Evolutionary conservation across 1,140 invertebrate species (phyloP), one percentile per base, ranked within the genome.

Genomic region (Helicoverpa armigera): DNA sequence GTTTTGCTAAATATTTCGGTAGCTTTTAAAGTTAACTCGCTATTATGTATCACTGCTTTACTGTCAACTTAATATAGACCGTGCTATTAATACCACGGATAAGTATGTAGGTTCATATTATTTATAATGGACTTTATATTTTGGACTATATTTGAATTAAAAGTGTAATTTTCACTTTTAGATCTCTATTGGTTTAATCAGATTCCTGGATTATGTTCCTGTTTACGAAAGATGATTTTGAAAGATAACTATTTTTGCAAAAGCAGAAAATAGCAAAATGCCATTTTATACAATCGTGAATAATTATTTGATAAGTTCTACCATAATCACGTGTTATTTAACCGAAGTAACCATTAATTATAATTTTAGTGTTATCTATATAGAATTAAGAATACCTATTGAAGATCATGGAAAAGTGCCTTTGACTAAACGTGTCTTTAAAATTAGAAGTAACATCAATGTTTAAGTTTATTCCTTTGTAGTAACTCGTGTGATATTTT

Each of bases 401-500:
- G 16, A 67, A 31, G n/a, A 67, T 77, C 75, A 54, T 58, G 43
- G 54, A 65, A 53, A 77, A 77, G 75, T 77, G 75, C 75, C 75
- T 77, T 77, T 77, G 65, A 76, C 18, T 65, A 65, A 67, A 65
- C 60, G 75, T 77, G 76, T 79, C 65, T 79, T 79, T 79, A 31
- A 70, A 58, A 69, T 69, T 79, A 69, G 53, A 29, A 69, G 53
- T 60, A 58, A 58, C 29, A 69, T 35, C 61, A 67, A 54, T 35
- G 29, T 74, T 74, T 79, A 67, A 11, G 73, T 61, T 67, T 54
- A 70, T 29, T 50, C 4, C 29, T 79, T 69, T 69, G 51, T 70
- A 70, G 31, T 12, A 75, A 73, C 43, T 53, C 54, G 84, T 87
- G 86, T 89, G 87, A 87, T 87, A 87, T 87, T 84, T 83, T 86